A percentile compares a stretch with the other conserved stretches of the same genome.
Conservation (phyloP, 2,113 vertebrate genomes). For the Hypanus sabinus region DNA sequence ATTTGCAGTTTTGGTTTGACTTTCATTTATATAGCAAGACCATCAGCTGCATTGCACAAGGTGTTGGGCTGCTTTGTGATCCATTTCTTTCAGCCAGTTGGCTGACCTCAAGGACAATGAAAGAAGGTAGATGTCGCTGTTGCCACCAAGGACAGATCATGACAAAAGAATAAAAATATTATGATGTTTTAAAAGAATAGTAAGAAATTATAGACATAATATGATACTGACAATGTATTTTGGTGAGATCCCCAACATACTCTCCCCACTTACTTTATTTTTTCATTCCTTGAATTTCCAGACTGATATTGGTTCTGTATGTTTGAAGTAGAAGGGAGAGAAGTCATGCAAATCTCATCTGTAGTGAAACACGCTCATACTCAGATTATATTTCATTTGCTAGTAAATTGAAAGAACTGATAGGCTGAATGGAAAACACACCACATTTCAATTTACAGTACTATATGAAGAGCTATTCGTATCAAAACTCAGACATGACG, state of each 20-base stretch:
- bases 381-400: constrained; percentile 21
- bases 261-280: background rate
- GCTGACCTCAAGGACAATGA: no score
- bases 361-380: background rate
- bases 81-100: background rate
- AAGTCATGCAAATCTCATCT: background rate
- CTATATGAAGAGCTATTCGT: background rate
- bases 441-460: background rate
- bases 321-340: background rate
- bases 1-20: no score
- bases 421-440: constrained; percentile 6
- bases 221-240: background rate
- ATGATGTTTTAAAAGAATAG: background rate
- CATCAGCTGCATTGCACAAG: background rate
- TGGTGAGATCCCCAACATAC: background rate
- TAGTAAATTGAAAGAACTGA: constrained; percentile 25
- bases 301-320: background rate
- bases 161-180: no score
- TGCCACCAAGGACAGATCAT: no score
- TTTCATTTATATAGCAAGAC: background rate
- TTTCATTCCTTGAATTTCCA: background rate
- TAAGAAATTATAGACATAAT: background rate
- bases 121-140: no score
- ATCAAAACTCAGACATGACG: background rate
- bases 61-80: background rate